Evolutionary conservation across 1,140 invertebrate species (phyloP).

Genomic region (Melanaphis sacchari): DNA sequence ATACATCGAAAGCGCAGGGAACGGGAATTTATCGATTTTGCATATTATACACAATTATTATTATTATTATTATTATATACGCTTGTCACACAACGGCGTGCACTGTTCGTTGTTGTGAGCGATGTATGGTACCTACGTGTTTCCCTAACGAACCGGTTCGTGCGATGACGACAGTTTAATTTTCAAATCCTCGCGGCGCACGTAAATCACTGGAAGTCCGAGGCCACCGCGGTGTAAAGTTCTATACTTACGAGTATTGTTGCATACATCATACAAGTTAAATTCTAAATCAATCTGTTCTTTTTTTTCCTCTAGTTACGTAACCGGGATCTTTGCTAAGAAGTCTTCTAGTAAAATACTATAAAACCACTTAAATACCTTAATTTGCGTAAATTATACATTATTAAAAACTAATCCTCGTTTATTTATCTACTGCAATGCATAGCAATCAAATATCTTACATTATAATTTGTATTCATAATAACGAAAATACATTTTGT

Average conservation of each 20-base stretch:
- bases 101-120: not conserved
- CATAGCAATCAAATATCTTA: not conserved
- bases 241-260: not conserved
- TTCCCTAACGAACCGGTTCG: not conserved
- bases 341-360: not conserved
- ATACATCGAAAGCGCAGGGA: no score
- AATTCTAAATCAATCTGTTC: not conserved
- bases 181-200: not conserved
- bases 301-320: not conserved
- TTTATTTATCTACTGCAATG: not conserved
- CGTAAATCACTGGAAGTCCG: not conserved
- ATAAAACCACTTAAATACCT: not conserved
- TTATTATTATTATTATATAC: not conserved
- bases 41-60: not conserved
- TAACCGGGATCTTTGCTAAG: not conserved
- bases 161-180: not conserved
- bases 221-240: not conserved
- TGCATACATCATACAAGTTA: not conserved
- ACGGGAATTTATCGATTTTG: not conserved
- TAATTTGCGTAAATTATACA: not conserved
- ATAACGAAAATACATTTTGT: no score
- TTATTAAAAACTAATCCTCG: not conserved
- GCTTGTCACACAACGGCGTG: not conserved
- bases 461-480: no score
- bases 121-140: not conserved